Evolutionary conservation across 2,888 invertebrate genomes (phyloP), one percentile per base, ranked within the genome.

Genomic region (Ariolimax columbianus): DNA sequence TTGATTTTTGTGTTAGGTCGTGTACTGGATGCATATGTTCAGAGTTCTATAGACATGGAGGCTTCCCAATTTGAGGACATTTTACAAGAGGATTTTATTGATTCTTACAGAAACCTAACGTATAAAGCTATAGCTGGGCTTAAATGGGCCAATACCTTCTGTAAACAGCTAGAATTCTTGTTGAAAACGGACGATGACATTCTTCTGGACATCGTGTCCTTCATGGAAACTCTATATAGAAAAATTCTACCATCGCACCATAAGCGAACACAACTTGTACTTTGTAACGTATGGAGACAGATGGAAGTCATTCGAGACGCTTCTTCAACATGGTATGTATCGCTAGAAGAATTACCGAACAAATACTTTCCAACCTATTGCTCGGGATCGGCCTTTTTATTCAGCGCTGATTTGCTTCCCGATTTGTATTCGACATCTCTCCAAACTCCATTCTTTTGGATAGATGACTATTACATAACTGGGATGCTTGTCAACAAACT

Each of bases 161-260:
- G 95, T 88, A 88, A 85, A 17, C 87, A 91, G 66, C 93, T 93
- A 0, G 88, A 89, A 36, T 94, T 91, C 88, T 91, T 95, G 19
- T 90, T 95, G n/a, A 95, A 95, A 89, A 92, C 94, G 0, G 95
- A 95, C 86, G 95, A 95, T 88, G 95, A 95, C 84, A 94, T 95
- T 70, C 92, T 95, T 84, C 93, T 95, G 19, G 94, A 95, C 85
- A 91, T 94, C 93, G 93, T 97, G 81, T 88, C 90, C 7, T 83
- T 94, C 47, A 86, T 90, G 75, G 78, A 89, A 19, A 84, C 90
- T 77, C 80, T 91, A 70, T 78, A 73, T 19, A 88, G 86, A 17
- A 85, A 86, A 26, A 84, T 86, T 6, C 83, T 88, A 26, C 86
- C 86, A 4, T 79, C 85, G 11, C 84, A 87, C 19, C 80, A 88